Percentiles rank a stretch among this genome's conserved stretches.
phyloP scores from a whole-genome alignment of 2,888 invertebrate species.

The Zygogramma bicolorata region DNA sequence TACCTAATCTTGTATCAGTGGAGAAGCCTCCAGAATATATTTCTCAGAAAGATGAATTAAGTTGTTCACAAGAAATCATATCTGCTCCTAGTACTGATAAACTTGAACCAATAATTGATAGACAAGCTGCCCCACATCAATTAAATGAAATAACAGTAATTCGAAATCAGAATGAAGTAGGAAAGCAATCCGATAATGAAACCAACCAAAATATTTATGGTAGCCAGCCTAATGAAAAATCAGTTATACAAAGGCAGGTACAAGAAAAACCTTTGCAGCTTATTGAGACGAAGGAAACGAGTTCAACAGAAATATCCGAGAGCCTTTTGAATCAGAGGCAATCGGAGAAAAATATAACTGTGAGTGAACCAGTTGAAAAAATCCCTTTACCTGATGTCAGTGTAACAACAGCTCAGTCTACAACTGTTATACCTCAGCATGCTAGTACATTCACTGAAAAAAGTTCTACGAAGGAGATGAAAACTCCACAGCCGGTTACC shows the following conservation, averaged over 20 bases:
- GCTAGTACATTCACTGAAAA: conserved; percentile 1
- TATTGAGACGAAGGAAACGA: conserved; percentile 1
- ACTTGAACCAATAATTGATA: neutral
- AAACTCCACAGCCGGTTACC: conserved; percentile 61
- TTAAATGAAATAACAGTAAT: conserved; percentile 13
- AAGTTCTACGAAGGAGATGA: neutral
- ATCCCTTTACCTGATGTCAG: neutral
- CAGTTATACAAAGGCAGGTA: neutral
- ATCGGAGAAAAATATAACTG: neutral
- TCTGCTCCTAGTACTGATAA: neutral
- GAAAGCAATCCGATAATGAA: neutral
- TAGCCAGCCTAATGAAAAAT: neutral
- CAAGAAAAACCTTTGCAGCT: conserved; percentile 10
- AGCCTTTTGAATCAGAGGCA: neutral
- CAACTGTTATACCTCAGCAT: neutral
- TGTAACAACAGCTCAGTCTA: neutral
- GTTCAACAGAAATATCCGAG: neutral
- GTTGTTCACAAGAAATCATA: neutral
- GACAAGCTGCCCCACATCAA: neutral
- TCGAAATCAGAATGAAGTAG: conserved; percentile 3
- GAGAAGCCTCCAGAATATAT: neutral
- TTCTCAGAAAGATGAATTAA: neutral
- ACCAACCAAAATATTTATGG: neutral
- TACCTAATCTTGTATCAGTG: neutral
- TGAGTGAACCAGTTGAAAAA: neutral